These are phyloP conservation scores for Chondrosia reniformis DNA, from an alignment of 37 sponge, comb jelly and placozoan genomes.

Conservation along the genomic window DNA sequence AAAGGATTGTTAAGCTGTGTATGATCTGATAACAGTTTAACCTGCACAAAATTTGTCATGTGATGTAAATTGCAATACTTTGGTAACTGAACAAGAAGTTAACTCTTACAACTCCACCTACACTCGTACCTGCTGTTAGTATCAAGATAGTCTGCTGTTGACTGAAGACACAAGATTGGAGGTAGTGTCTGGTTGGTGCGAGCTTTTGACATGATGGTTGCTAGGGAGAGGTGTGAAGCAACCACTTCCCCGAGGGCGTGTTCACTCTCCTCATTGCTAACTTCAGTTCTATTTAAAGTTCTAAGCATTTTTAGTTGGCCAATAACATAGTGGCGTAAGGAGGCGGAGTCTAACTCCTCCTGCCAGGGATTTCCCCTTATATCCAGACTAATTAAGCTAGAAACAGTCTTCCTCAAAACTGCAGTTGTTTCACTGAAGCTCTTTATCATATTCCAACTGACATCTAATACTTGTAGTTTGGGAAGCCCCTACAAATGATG, in stretches of 20 bases:
- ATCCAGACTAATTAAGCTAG: constrained; percentile 53
- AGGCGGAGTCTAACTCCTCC: constrained; percentile 22
- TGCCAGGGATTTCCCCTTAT: constrained; percentile 75
- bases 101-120: too few species aligned
- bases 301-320: constrained; percentile 47
- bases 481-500: constrained; percentile 59
- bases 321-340: constrained; percentile 24
- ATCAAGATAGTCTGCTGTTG: constrained; percentile 41
- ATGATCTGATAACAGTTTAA: too few species aligned
- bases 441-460: constrained; percentile 83
- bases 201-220: constrained; percentile 47
- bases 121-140: constrained; percentile 31
- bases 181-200: constrained; percentile 22
- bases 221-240: constrained; percentile 63
- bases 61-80: too few species aligned
- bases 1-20: too few species aligned
- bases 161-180: constrained; percentile 46
- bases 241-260: constrained; percentile 13
- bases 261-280: constrained; percentile 52
- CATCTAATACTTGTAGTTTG: constrained; percentile 59
- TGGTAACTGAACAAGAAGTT: too few species aligned
- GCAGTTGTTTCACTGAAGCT: constrained; percentile 29
- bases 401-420: constrained; percentile 59
- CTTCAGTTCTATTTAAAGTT: constrained; percentile 24
- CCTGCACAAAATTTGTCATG: too few species aligned